Evolutionary conservation across 1,140 invertebrate species (phyloP).

Genomic region (Ostrea denselamellosa): DNA sequence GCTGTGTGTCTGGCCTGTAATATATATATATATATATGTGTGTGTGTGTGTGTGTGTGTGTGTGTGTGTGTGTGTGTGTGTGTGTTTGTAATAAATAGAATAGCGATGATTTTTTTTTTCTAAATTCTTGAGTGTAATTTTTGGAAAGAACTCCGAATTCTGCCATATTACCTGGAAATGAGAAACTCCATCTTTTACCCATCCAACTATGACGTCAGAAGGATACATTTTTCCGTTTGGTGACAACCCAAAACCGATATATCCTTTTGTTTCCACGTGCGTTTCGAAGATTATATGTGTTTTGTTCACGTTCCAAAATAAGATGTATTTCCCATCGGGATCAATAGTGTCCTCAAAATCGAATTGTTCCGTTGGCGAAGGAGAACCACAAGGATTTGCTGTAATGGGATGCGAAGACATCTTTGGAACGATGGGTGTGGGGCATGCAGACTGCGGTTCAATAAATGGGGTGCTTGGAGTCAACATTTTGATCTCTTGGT

Average conservation of each 20-base stretch:
- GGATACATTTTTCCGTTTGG: constrained; percentile 87
- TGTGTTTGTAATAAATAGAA: too few relatives aligned
- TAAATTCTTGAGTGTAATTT: too few relatives aligned
- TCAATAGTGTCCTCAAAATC: constrained; percentile 23
- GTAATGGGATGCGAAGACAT: neutral
- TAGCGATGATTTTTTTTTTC: too few relatives aligned
- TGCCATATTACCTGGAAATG: constrained; percentile 63
- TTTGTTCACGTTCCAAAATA: constrained; percentile 46
- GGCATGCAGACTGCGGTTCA: neutral
- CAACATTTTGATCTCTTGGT: neutral
- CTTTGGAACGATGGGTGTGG: neutral
- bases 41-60: too few relatives aligned
- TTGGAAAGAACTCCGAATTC: too few relatives aligned
- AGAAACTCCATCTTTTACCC: constrained; percentile 86
- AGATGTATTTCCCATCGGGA: constrained; percentile 21
- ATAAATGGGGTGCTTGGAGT: neutral
- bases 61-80: too few relatives aligned
- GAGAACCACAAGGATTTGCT: neutral
- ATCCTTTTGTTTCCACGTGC: constrained; percentile 80
- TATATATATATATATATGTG: too few relatives aligned
- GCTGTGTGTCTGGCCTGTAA: constrained; percentile 56
- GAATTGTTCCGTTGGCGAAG: constrained; percentile 45
- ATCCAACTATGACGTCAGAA: constrained; percentile 89
- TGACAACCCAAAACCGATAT: constrained; percentile 89
- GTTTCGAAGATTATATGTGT: constrained; percentile 47